Evolutionary conservation across 2,888 invertebrate genomes (phyloP).

Genomic region (Beris chalybata): DNA sequence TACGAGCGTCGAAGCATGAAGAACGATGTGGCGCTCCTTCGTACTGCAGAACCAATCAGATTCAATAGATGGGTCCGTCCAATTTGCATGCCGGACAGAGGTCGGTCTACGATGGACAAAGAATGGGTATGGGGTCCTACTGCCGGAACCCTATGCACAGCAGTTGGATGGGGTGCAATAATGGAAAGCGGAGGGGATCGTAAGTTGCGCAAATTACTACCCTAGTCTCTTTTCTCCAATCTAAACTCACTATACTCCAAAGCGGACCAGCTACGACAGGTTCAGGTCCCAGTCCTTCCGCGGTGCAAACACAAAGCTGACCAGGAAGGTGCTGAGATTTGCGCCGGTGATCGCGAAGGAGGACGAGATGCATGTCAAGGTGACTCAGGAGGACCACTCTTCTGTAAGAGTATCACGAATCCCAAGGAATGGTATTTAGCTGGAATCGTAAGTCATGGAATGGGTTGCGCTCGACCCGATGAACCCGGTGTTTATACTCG

Average conservation of each 20-base stretch:
- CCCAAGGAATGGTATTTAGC: constrained; percentile 76
- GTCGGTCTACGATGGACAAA: constrained; percentile 58
- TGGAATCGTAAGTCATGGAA: constrained; percentile 84
- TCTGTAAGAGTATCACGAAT: constrained; percentile 72
- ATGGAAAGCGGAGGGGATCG: constrained; percentile 77
- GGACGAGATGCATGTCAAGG: constrained; percentile 82
- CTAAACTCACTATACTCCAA: constrained; percentile 1
- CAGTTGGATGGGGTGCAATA: constrained; percentile 83
- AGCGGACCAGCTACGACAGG: constrained; percentile 84
- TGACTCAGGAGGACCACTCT: constrained; percentile 78
- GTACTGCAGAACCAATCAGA: constrained; percentile 64
- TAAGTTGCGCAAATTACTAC: constrained; percentile 57
- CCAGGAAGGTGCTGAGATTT: constrained; percentile 68
- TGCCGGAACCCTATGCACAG: constrained; percentile 69
- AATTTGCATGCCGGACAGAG: constrained; percentile 70
- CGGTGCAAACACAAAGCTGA: constrained; percentile 69
- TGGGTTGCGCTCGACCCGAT: constrained; percentile 77
- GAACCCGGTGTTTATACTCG: constrained; percentile 84
- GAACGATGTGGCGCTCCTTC: constrained; percentile 75
- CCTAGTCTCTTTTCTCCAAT: constrained; percentile 1
- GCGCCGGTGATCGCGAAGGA: constrained; percentile 74
- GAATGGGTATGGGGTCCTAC: constrained; percentile 68
- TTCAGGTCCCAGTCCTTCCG: constrained; percentile 71
- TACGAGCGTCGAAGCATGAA: constrained; percentile 68
- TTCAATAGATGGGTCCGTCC: constrained; percentile 82